phyloP scores from a whole-genome alignment of 2,113 vertebrate species.

The Megaptera novaeangliae region DNA sequence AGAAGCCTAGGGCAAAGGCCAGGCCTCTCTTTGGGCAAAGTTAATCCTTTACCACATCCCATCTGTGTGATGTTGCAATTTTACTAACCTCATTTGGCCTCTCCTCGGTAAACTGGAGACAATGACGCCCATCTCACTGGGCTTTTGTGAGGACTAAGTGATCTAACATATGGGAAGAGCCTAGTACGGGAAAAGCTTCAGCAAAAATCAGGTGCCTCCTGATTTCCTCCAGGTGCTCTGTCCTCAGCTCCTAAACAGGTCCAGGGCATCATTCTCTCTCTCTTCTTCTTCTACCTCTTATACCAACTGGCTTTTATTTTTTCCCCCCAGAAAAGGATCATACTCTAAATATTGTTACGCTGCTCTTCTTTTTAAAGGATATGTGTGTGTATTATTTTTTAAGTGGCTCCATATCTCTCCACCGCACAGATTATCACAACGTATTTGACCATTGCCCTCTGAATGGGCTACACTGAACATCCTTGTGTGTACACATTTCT shows the following conservation, averaged over 20 bases:
- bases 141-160: background rate
- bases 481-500: background rate
- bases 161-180: background rate
- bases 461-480: no score
- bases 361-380: background rate
- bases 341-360: background rate
- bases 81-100: background rate
- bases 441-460: background rate
- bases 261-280: background rate
- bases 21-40: background rate
- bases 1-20: background rate
- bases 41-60: background rate
- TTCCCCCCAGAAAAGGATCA: background rate
- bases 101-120: background rate
- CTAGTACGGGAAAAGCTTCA: background rate
- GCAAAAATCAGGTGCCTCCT: background rate
- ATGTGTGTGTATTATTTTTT: background rate
- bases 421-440: background rate
- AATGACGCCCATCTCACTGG: background rate
- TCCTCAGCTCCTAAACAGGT: background rate
- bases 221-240: background rate
- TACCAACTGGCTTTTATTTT: background rate
- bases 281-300: background rate
- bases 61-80: background rate
- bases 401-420: background rate